phyloP scores from a whole-genome alignment of 2,888 invertebrate species.

The Latrodectus elegans region DNA sequence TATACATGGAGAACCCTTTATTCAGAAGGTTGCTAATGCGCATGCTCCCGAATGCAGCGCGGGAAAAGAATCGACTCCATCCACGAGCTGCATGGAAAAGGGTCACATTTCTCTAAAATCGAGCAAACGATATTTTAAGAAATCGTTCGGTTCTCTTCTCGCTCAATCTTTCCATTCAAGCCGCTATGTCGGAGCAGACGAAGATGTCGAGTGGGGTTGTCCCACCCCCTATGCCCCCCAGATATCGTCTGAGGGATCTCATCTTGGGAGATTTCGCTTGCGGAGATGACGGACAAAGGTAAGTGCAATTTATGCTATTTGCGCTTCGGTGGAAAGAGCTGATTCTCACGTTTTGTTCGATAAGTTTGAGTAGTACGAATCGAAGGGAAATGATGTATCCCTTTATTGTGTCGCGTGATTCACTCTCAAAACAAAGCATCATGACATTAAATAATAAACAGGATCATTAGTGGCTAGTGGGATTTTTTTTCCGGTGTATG shows the following conservation, averaged over 20 bases:
- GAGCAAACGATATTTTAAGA: neutral
- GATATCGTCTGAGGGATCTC: slow-evolving; percentile 85
- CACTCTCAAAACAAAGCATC: no score
- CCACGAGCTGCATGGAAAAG: slow-evolving; percentile 29
- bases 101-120: slow-evolving; percentile 52
- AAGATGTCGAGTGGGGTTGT: slow-evolving; percentile 75
- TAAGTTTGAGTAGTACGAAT: neutral
- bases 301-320: slow-evolving; percentile 73
- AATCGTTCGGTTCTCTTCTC: slow-evolving; percentile 6
- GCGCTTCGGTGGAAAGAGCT: neutral
- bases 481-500: no score
- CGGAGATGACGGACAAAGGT: slow-evolving; percentile 87
- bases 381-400: neutral
- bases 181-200: slow-evolving; percentile 33
- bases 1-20: neutral
- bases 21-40: neutral
- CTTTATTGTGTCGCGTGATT: no score
- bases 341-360: slow-evolving; percentile 3
- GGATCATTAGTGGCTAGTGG: no score
- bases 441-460: no score
- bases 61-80: slow-evolving; percentile 31
- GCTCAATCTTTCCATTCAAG: neutral
- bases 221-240: slow-evolving; percentile 79
- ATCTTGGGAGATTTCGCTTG: slow-evolving; percentile 85
- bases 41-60: slow-evolving; percentile 35